Base-by-base conservation (phyloP, 2,797 vertebrate species). In the Acomys russatus region DNA sequence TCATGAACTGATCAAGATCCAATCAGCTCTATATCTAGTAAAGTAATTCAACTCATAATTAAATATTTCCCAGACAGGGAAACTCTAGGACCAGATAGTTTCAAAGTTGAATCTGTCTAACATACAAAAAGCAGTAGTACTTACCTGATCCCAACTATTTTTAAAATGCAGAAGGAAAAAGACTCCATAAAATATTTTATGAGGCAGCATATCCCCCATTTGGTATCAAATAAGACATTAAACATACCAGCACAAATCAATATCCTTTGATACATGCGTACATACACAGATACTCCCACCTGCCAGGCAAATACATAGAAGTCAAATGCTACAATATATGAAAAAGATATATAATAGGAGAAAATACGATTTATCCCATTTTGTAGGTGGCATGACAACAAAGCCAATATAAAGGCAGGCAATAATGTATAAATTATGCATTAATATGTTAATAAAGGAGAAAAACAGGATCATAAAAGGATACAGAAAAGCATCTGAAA, bases 1-100 rank as follows among this genome's bases (percentile, higher is more conserved):
- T 35, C 49, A 63, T 9, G 80, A 82, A 88, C 54, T 44, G 3
- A 63, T 71, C 15, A 70, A 12, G 44, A 23, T 63, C 63, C 3
- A 10, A 35, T 71, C 66, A 64, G 74, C 35, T 90, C 44, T 49
- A 66, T 28, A 66, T 35, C 20, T 51, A 66, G 44, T 64, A 77
- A 80, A 76, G 70, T 71, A 95, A 84, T 64, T 79, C 51, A 79
- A 66, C 68, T 77, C 35, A 18, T 25, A 93, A 78, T 64, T 82
- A 91, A 61, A 66, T 30, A 49, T 7, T n/a, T 88, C 38, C 44
- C 91, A 88, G 71, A 88, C 25, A 87, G 51, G 28, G 68, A 68
- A 82, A 54, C 38, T n/a, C 63, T 9, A 22, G 12, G 5, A 30
- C 35, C 63, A 84, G 63, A 66, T 12, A 49, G 9, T 70, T n/a